Evolutionary conservation across 2,888 invertebrate genomes (phyloP).

Genomic region (Drosophila siamana): DNA sequence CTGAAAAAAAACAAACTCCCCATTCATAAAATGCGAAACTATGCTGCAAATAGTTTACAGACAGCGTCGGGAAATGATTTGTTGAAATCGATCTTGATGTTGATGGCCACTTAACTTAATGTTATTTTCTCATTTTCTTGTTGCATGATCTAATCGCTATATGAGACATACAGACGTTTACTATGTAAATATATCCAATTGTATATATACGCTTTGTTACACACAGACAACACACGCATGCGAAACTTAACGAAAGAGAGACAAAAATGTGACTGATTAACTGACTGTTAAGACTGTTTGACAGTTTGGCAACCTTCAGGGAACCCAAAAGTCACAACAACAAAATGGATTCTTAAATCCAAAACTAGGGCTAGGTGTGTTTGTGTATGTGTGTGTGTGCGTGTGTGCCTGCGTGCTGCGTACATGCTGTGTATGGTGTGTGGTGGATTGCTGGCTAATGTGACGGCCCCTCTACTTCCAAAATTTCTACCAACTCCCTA

Average conservation of each 20-base stretch:
- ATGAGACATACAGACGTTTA: conserved; percentile 19
- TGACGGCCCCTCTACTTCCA: conserved; percentile 22
- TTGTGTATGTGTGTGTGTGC: neutral
- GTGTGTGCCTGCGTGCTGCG: conserved; percentile 32
- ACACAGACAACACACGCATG: conserved; percentile 35
- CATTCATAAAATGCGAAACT: conserved; percentile 65
- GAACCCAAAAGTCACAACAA: conserved; percentile 8
- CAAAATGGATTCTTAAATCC: neutral
- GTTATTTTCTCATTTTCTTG: conserved; percentile 49
- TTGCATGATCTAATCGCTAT: conserved; percentile 79
- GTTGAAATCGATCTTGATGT: conserved; percentile 30
- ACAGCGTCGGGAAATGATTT: conserved; percentile 59
- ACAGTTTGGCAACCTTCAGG: conserved; percentile 52
- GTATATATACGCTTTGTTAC: neutral
- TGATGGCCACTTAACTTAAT: conserved; percentile 22
- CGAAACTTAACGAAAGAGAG: conserved; percentile 51
- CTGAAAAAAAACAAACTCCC: conserved; percentile 44
- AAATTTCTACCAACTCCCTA: conserved; percentile 55
- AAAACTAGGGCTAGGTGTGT: neutral
- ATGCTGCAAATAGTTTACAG: conserved; percentile 28
- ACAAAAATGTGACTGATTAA: conserved; percentile 56
- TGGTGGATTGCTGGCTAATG: neutral
- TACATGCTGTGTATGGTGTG: conserved; percentile 3
- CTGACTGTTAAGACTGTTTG: conserved; percentile 33
- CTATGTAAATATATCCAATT: conserved; percentile 18